Base-by-base conservation (phyloP, 2,113 vertebrate genomes). In the Microcebus griseorufus region DNA sequence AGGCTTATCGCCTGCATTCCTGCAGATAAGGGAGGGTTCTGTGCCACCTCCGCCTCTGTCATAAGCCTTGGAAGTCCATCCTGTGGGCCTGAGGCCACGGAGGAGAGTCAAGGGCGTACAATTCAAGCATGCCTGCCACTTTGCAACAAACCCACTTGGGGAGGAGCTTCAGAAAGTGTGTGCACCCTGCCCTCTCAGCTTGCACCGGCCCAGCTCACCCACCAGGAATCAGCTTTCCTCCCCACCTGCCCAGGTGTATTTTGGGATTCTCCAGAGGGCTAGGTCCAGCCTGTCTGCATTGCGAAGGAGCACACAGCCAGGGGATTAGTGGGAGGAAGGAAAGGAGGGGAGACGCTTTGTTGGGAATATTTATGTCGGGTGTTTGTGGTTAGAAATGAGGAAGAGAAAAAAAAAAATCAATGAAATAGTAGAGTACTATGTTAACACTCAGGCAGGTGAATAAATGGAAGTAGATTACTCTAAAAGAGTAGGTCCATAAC, bases 21-120 rank as follows among this genome's bases (percentile, higher is more conserved):
- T n/a, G n/a, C n/a, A n/a, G n/a, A n/a, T n/a, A 78, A 95, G 70
- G 2, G 1, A 23, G 80, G 34, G 7, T 60, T 20, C 6, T 8
- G 22, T 32, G 70, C 64, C 2, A 5, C 48, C 16, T 29, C 10
- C 0, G 0, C 6, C 11, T 22, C 25, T 0, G 0, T 4, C 34
- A 9, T 45, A 65, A 39, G n/a, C 32, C 14, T 22, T 34, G 8
- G 62, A 60, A 20, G 9, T 82, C 72, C 25, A 16, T 45, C 37
- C 22, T 9, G 0, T 34, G 45, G 18, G 55, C 53, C 62, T 69
- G 0, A n/a, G 5, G 7, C 1, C 8, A n/a, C 2, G 22, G 32
- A 32, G 32, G 60, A 69, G 17, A 27, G 62, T 45, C 45, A 27
- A 20, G 11, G 14, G 16, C 16, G 0, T 23, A 6, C 5, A 20